Conservation (phyloP, 2,888 invertebrate genomes). For the Nowickia ferox region DNA sequence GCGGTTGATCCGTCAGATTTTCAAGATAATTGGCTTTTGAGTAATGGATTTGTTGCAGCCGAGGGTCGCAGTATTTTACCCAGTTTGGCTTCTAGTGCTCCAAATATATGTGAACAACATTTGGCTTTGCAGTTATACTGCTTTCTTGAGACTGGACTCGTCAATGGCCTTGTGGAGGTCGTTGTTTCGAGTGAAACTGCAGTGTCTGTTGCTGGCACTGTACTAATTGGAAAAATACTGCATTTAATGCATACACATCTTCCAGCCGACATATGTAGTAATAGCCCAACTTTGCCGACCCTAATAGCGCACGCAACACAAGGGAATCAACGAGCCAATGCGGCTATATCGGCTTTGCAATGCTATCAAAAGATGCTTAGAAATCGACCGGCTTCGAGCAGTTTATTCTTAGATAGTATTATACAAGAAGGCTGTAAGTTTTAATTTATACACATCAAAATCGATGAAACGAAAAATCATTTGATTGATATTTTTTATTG, state of each 20-base stretch:
- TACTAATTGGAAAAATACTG: constrained; percentile 93
- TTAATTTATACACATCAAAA: not conserved
- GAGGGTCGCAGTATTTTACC: constrained; percentile 94
- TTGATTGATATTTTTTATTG: not conserved
- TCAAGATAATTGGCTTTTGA: constrained; percentile 93
- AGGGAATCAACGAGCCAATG: constrained; percentile 91
- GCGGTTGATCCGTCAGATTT: constrained; percentile 94
- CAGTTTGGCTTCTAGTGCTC: constrained; percentile 92
- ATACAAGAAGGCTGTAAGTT: constrained; percentile 85
- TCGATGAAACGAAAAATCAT: not conserved
- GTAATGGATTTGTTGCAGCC: constrained; percentile 97
- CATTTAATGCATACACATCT: constrained; percentile 93
- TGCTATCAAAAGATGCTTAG: constrained; percentile 92
- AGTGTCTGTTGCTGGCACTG: constrained; percentile 95
- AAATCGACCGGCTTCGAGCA: constrained; percentile 91
- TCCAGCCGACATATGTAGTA: constrained; percentile 93
- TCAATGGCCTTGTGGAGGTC: constrained; percentile 95
- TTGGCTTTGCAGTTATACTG: constrained; percentile 93
- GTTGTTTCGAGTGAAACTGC: constrained; percentile 93
- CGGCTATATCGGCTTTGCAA: constrained; percentile 91
- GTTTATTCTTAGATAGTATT: constrained; percentile 92
- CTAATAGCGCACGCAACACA: constrained; percentile 91
- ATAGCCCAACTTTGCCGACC: constrained; percentile 92
- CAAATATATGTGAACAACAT: constrained; percentile 96
- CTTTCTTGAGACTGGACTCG: constrained; percentile 92